Conservation (phyloP, 2,888 invertebrate genomes). For the Tachina fera region DNA sequence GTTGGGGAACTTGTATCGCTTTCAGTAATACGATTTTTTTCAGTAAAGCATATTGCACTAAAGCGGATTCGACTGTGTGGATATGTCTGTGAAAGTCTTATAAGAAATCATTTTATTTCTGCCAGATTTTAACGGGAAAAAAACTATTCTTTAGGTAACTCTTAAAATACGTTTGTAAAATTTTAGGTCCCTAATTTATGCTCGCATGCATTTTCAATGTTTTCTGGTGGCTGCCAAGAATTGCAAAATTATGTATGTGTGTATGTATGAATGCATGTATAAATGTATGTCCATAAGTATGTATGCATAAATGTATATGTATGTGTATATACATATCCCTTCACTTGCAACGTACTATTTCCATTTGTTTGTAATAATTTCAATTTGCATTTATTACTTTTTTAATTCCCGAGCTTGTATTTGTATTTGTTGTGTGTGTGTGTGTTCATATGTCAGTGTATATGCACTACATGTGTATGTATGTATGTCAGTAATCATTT, state of each 20-base stretch:
- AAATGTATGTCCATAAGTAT: too few relatives aligned
- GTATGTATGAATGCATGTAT: neutral
- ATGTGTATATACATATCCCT: neutral
- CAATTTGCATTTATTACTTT: conserved; percentile 64
- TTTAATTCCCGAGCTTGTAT: neutral
- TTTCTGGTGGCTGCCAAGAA: neutral
- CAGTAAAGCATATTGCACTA: too few relatives aligned
- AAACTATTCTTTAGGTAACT: neutral
- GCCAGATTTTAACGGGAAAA: too few relatives aligned
- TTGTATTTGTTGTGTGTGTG: neutral
- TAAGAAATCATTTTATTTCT: too few relatives aligned
- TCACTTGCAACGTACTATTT: conserved; percentile 54
- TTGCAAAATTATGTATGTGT: neutral
- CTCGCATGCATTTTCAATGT: neutral
- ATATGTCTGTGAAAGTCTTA: too few relatives aligned
- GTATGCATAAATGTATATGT: neutral
- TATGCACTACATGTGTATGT: too few relatives aligned
- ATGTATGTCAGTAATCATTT: neutral
- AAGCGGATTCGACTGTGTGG: too few relatives aligned
- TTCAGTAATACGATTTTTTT: too few relatives aligned
- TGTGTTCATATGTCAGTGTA: too few relatives aligned
- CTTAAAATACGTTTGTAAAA: neutral
- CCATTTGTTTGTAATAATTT: conserved; percentile 67
- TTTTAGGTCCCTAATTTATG: neutral
- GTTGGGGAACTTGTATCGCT: too few relatives aligned